Percentiles rank a stretch among this genome's conserved stretches.
These are phyloP conservation scores for Ceyx melanurus DNA, from an alignment of 2,113 vertebrate genomes.

Conservation along the genomic window DNA sequence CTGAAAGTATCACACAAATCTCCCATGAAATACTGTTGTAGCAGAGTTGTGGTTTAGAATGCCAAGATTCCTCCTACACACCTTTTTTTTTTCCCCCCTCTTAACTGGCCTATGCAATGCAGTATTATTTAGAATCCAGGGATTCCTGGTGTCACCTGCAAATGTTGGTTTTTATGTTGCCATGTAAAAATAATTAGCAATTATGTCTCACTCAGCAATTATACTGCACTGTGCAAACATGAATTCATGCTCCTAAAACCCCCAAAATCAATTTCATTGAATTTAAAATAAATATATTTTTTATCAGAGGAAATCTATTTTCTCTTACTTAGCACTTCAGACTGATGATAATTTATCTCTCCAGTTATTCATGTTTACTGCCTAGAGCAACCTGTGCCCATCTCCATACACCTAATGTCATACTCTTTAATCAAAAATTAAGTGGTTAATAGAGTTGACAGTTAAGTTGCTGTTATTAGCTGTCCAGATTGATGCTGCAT, in stretches of 20 bases:
- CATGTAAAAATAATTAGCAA: constrained; percentile 27
- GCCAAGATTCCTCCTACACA: neutral
- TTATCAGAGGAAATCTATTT: neutral
- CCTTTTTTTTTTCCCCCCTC: accelerated
- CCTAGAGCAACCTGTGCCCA: neutral
- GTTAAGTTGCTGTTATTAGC: neutral
- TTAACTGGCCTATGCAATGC: neutral
- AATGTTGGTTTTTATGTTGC: neutral
- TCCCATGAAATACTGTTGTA: neutral
- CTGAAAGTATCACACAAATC: neutral
- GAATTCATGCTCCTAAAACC: neutral
- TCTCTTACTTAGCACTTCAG: neutral
- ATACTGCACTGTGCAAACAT: neutral
- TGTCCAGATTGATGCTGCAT: neutral
- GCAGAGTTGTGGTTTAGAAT: neutral
- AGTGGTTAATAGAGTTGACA: neutral
- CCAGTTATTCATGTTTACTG: neutral
- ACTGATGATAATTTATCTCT: neutral
- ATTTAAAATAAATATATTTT: neutral
- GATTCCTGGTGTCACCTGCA: neutral
- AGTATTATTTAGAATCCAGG: neutral
- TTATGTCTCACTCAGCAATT: neutral
- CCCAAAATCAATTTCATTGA: neutral
- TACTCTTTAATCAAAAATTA: neutral
- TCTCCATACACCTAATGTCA: neutral